Base-by-base conservation (phyloP, 2,113 vertebrate genomes). In the Neofelis nebulosa region DNA sequence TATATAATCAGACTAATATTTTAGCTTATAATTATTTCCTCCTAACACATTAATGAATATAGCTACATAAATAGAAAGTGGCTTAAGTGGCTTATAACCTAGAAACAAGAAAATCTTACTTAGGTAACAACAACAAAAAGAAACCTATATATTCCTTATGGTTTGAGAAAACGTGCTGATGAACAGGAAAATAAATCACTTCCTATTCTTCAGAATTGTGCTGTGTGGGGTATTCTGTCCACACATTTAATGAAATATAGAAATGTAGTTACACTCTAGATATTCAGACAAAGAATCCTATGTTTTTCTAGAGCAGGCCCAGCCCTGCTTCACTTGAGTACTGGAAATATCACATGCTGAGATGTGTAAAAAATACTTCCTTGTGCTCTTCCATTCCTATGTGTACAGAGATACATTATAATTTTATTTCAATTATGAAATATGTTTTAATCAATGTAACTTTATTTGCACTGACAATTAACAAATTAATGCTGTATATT, bases 401-500 rank as follows among this genome's bases (percentile, higher is more conserved):
- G 90, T 93, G 50, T 10, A 89, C 50, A 8, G 8, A 79, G 50
- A 38, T 55, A 95, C 16, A 57, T 57, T 41, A 36, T 74, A 31
- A 83, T 69, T 95, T 36, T 68, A 66, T 76, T 80, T 94, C 23
- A 83, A 4, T 57, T 66, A 81, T 78, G 21, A 88, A 96, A 65
- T 74, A 82, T 19, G 0, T 95, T 74, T 87, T 41, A 25, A 50
- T 86, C n/a, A 85, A 31, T 91, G 36, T 57, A 66, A 83, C 33
- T 97, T 89, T 73, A 92, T 74, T 65, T 90, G 57, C 66, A 95
- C 71, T 98, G 86, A 91, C 4, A 95, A 91, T 23, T 96, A 80
- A 89, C 69, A 96, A 84, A 78, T 73, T 93, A 98, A 98, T 11
- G 88, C 55, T 95, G 68, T 9, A 65, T 23, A 57, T 38, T 73